Conservation (phyloP, 53 echinoderm and acorn worm genomes). For the Zoroaster sp. region DNA sequence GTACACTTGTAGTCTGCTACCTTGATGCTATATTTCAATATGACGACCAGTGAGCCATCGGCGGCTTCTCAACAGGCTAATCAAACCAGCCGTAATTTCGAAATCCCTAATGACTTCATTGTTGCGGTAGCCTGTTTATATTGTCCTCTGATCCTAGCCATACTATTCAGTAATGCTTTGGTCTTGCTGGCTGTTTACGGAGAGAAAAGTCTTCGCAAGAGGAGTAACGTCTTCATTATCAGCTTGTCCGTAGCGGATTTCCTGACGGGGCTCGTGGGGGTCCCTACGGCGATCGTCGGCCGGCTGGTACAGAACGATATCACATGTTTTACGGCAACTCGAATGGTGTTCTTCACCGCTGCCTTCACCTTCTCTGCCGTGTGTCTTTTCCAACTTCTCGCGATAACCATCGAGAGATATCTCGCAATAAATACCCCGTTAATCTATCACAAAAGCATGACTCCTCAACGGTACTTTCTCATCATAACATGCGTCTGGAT, state of each 20-base stretch:
- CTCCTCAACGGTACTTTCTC: constrained; percentile 9
- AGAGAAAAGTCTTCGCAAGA: constrained; percentile 47
- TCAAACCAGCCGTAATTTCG: background rate
- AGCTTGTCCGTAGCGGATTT: constrained; percentile 73
- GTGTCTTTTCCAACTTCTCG: constrained; percentile 64
- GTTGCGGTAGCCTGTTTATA: constrained; percentile 28
- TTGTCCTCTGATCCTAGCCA: constrained; percentile 25
- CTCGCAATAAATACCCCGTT: constrained; percentile 48
- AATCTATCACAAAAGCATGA: constrained; percentile 45
- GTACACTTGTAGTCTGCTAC: no score
- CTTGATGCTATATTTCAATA: background rate
- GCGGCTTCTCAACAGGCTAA: background rate
- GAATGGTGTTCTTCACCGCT: constrained; percentile 58
- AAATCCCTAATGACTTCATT: constrained; percentile 3
- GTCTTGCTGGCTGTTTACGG: constrained; percentile 63
- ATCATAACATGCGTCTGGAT: constrained; percentile 48
- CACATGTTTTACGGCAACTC: constrained; percentile 50
- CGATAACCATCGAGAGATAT: constrained; percentile 68
- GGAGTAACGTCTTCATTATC: constrained; percentile 61
- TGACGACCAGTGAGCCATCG: background rate
- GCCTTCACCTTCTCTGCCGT: constrained; percentile 68
- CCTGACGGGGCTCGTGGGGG: constrained; percentile 59
- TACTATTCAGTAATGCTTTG: constrained; percentile 53
- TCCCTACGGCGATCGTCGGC: constrained; percentile 63
- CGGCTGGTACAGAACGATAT: constrained; percentile 26